phyloP scores from a whole-genome alignment of 2,797 vertebrate genomes.

The Hydrophis major region DNA sequence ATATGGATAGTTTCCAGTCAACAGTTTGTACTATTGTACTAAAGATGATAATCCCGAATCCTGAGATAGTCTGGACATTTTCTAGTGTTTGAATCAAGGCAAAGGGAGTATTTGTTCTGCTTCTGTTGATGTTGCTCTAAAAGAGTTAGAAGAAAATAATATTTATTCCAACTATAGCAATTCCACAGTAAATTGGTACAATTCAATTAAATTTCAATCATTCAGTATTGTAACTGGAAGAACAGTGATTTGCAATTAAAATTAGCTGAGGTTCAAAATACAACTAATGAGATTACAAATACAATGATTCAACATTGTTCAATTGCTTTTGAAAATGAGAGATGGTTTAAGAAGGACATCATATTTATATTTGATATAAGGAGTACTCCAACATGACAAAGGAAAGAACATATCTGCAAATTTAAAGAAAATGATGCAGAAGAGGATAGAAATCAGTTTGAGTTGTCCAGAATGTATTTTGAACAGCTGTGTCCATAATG shows the following conservation, averaged over 20 bases:
- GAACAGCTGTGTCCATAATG: not conserved
- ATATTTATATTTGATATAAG: not conserved
- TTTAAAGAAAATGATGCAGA: not conserved
- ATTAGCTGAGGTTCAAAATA: not conserved
- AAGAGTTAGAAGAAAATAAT: not conserved
- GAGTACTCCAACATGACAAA: not conserved
- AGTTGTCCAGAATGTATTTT: not conserved
- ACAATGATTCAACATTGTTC: not conserved
- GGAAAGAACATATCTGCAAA: not conserved
- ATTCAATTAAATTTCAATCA: not conserved
- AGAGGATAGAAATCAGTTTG: not conserved
- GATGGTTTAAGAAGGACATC: not conserved
- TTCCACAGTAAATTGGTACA: not conserved
- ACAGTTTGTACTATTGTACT: not conserved
- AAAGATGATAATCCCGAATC: not conserved
- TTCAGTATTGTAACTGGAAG: not conserved
- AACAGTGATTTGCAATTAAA: not conserved
- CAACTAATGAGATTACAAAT: not conserved
- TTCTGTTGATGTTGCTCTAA: not conserved
- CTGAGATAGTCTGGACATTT: not conserved
- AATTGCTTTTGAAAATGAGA: not conserved
- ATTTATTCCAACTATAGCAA: not conserved
- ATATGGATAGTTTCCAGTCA: not conserved
- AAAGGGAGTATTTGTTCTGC: not conserved
- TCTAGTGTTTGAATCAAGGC: not conserved